These are phyloP conservation scores for Beroe forskalii DNA, from an alignment of 37 sponge, comb jelly and placozoan genomes.

Conservation along the genomic window DNA sequence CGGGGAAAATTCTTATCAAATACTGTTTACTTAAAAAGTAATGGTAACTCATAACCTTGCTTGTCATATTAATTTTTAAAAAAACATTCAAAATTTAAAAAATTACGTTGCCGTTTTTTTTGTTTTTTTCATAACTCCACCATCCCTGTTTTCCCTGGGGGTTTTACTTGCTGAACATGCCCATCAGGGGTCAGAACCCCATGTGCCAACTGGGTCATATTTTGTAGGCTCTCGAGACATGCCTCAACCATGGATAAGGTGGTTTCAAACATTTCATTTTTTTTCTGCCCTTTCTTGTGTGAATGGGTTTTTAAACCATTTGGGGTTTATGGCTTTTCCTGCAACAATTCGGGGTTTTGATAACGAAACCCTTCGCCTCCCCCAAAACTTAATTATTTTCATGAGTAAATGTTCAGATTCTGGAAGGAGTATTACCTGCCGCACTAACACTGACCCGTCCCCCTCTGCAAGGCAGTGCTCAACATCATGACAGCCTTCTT, in stretches of 20 bases:
- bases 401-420: background rate
- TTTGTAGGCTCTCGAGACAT: constrained; percentile 71
- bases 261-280: no score
- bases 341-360: background rate
- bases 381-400: background rate
- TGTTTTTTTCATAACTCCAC: no score
- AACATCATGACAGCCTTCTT: constrained; percentile 23
- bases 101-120: no score
- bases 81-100: no score
- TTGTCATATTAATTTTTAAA: no score
- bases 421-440: constrained; percentile 60
- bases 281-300: background rate
- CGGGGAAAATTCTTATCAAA: constrained; percentile 72
- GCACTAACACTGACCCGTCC: constrained; percentile 52
- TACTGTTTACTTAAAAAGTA: no score
- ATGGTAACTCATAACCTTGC: no score
- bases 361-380: background rate
- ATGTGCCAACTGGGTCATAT: constrained; percentile 84
- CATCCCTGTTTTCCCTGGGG: background rate
- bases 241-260: constrained; percentile 68
- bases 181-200: constrained; percentile 82
- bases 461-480: constrained; percentile 66
- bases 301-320: background rate
- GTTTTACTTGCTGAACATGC: constrained; percentile 85
- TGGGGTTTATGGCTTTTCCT: background rate